phyloP scores from a whole-genome alignment of 1,140 invertebrate genomes.

The Steinernema feltiae region DNA sequence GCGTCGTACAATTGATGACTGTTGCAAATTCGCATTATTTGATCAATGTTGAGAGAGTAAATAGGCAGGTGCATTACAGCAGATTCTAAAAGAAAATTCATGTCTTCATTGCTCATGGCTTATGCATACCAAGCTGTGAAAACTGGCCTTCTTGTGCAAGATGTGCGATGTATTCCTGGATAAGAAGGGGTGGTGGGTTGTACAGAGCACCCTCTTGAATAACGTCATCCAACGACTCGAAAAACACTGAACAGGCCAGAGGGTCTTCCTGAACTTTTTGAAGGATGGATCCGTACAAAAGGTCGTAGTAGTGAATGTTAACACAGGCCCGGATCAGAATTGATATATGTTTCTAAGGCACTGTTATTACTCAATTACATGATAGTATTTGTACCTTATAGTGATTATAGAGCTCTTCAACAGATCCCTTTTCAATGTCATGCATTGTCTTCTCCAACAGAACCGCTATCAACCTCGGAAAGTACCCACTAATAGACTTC shows the following conservation, averaged over 20 bases:
- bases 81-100: conserved; percentile 62
- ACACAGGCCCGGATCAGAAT: conserved; percentile 44
- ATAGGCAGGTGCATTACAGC: conserved; percentile 76
- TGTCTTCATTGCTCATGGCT: not conserved
- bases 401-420: conserved; percentile 57
- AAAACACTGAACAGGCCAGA: conserved; percentile 60
- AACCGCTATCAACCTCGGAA: conserved; percentile 45
- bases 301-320: conserved; percentile 31
- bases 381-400: conserved; percentile 34
- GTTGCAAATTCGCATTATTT: conserved; percentile 72
- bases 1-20: conserved; percentile 75
- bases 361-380: not conserved
- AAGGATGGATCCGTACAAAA: conserved; percentile 41
- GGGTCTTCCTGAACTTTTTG: conserved; percentile 57
- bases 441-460: conserved; percentile 38
- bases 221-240: conserved; percentile 64
- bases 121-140: conserved; percentile 62
- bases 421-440: not conserved
- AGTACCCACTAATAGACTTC: conserved; percentile 1
- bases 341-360: conserved; percentile 41
- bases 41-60: conserved; percentile 76
- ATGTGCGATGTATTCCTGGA: conserved; percentile 64
- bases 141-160: conserved; percentile 60
- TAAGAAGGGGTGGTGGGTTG: conserved; percentile 62
- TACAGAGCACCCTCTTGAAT: conserved; percentile 63